Percentiles rank a stretch among this genome's conserved stretches.
Evolutionary conservation across 2,888 invertebrate species (phyloP).

Genomic region (Archips xylosteana): DNA sequence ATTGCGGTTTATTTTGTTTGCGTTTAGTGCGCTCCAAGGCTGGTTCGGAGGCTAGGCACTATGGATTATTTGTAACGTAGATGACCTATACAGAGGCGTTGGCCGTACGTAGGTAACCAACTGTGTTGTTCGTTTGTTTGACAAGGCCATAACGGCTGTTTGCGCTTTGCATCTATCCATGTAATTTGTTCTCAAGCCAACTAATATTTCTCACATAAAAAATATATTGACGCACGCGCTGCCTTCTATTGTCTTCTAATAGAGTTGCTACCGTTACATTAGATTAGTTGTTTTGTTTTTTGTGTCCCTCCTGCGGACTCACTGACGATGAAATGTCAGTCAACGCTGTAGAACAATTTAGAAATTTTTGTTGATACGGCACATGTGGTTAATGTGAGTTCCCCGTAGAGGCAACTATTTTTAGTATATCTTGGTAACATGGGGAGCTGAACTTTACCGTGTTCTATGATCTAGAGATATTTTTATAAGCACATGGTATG

Average conservation of each 20-base stretch:
- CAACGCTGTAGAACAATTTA: conserved; percentile 50
- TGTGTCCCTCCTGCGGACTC: conserved; percentile 15
- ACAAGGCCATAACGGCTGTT: conserved; percentile 3
- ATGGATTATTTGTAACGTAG: conserved; percentile 22
- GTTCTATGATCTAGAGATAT: conserved; percentile 3
- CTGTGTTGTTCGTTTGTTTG: conserved; percentile 17
- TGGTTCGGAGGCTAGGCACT: conserved; percentile 18
- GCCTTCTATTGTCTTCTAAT: neutral
- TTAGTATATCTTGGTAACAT: conserved; percentile 49
- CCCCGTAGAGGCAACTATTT: conserved; percentile 55
- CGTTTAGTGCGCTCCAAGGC: conserved; percentile 47
- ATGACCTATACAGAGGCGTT: conserved; percentile 16
- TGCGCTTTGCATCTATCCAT: neutral
- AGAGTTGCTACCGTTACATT: conserved; percentile 8
- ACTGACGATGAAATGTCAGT: conserved; percentile 50
- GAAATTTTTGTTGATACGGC: conserved; percentile 50
- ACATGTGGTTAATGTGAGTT: conserved; percentile 50
- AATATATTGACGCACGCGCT: neutral
- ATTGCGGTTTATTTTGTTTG: conserved; percentile 55
- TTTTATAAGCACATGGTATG: conserved; percentile 5
- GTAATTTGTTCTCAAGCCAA: neutral
- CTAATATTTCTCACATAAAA: neutral
- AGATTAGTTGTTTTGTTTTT: conserved; percentile 23
- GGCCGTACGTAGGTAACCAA: conserved; percentile 5
- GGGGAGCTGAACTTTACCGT: conserved; percentile 25